Percentiles rank a stretch among this genome's conserved stretches.
phyloP scores from a whole-genome alignment of 2,113 vertebrate species.

The Oxyura jamaicensis region DNA sequence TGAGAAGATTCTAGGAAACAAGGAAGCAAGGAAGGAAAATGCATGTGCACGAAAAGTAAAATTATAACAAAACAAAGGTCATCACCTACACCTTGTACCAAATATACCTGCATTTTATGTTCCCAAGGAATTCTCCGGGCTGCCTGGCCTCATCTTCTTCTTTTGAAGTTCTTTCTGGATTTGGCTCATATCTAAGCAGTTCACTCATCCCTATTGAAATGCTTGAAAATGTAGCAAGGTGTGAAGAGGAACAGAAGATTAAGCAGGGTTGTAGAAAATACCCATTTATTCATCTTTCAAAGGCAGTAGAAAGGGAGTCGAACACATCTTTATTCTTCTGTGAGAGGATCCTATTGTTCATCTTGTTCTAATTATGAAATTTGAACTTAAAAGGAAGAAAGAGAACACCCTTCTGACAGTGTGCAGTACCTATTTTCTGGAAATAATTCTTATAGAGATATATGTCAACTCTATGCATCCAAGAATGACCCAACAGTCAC shows the following conservation, averaged over 20 bases:
- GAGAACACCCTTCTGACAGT: conserved; percentile 6
- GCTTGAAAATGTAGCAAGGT: conserved; percentile 61
- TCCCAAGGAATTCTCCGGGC: conserved; percentile 42
- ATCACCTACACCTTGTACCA: background rate
- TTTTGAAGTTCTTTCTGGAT: conserved; percentile 61
- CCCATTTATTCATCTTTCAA: conserved; percentile 66
- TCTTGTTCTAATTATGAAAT: conserved; percentile 75
- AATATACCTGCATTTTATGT: conserved; percentile 31
- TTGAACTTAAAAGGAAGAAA: conserved; percentile 70
- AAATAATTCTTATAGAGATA: conserved; percentile 68
- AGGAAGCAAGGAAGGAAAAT: background rate
- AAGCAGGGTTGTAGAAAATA: conserved; percentile 53
- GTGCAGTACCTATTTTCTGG: conserved; percentile 23
- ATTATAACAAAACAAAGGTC: background rate
- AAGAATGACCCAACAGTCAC: conserved; percentile 63
- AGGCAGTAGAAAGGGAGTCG: conserved; percentile 53
- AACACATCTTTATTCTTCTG: conserved; percentile 65
- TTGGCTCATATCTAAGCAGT: conserved; percentile 44
- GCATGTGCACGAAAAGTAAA: background rate
- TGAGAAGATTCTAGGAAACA: background rate
- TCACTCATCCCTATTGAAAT: conserved; percentile 57
- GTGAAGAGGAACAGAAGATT: conserved; percentile 63
- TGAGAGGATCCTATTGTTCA: conserved; percentile 65
- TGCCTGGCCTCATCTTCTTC: background rate
- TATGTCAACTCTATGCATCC: conserved; percentile 53